These are phyloP conservation scores for Anguilla anguilla DNA, from an alignment of 2,797 vertebrate genomes.

Conservation along the genomic window DNA sequence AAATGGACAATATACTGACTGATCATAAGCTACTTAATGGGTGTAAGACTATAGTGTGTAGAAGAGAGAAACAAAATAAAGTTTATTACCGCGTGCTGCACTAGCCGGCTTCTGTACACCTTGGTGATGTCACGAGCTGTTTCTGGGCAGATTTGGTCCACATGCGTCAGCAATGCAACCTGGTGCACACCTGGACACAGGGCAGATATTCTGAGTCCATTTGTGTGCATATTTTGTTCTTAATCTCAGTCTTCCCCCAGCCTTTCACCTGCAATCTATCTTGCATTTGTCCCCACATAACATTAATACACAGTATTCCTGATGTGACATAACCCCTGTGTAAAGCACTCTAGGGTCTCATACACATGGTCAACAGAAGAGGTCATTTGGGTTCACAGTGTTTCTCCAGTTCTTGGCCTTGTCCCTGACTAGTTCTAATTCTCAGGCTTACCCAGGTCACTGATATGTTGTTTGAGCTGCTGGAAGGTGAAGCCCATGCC, in stretches of 20 bases:
- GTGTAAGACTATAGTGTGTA: not conserved
- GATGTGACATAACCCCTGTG: not conserved
- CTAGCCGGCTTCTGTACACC: conserved; percentile 53
- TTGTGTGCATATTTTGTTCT: not conserved
- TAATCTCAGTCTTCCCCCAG: not conserved
- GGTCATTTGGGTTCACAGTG: not conserved
- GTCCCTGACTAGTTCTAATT: not conserved
- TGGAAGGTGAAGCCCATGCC: conserved; percentile 54
- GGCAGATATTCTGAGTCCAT: not conserved
- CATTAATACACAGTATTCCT: not conserved
- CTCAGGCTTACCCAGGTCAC: conserved; percentile 64
- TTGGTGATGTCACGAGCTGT: conserved; percentile 46
- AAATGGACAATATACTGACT: not conserved
- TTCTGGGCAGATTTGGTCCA: conserved; percentile 58
- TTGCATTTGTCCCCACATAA: not conserved
- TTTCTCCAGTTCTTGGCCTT: not conserved
- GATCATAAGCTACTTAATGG: not conserved
- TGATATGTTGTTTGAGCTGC: conserved; percentile 66
- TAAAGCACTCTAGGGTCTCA: not conserved
- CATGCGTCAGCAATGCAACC: conserved; percentile 68
- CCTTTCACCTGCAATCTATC: not conserved
- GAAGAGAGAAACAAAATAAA: not conserved
- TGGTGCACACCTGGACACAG: conserved; percentile 66
- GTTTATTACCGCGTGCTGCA: conserved; percentile 51
- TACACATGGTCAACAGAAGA: not conserved